Evolutionary conservation across 1,140 invertebrate genomes (phyloP).

Genomic region (Cydia pomonella): DNA sequence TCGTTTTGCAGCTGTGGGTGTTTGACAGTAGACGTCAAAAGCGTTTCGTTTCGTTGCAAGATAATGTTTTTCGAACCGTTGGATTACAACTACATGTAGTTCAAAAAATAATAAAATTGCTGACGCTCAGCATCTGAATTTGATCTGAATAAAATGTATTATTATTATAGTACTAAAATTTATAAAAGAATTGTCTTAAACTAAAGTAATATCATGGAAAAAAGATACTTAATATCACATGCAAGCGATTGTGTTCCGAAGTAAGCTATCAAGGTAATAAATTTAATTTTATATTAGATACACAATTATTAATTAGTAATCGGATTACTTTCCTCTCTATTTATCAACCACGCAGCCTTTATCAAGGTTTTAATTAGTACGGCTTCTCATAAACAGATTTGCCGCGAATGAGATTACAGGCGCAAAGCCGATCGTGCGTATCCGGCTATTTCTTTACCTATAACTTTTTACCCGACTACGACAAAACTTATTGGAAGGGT

Average conservation of each 20-base stretch:
- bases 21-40: conserved; percentile 20
- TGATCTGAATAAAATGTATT: no score
- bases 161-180: no score
- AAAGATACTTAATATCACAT: not conserved
- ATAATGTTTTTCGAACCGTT: no score
- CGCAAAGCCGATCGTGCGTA: conserved; percentile 1
- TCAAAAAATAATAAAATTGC: not conserved
- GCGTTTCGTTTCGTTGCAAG: conserved; percentile 19
- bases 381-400: conserved; percentile 29
- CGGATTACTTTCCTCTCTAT: conserved; percentile 10
- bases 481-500: not conserved
- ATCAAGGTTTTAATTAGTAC: not conserved
- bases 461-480: not conserved
- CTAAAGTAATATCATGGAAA: not conserved
- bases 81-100: no score
- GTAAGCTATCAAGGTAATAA: no score
- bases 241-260: no score
- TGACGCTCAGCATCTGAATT: not conserved
- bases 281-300: no score
- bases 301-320: not conserved
- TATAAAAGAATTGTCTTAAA: not conserved
- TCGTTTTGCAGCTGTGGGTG: conserved; percentile 5
- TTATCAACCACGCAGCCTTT: not conserved
- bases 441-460: not conserved
- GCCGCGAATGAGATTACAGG: conserved; percentile 19